Conservation (phyloP, 2,797 vertebrate species). For the Buceros bicornis region DNA sequence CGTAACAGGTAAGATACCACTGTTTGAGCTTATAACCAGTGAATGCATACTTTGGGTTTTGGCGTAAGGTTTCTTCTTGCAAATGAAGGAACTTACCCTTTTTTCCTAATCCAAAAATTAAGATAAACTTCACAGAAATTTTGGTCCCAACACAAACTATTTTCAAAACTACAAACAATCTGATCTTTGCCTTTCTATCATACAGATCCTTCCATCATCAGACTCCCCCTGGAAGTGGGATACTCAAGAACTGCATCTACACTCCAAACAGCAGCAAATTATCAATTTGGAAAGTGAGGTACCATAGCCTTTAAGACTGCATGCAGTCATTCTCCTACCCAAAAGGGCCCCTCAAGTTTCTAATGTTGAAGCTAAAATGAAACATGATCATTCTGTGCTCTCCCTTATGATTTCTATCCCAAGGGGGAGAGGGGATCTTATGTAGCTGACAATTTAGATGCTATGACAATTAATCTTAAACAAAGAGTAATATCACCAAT, state of each 20-base stretch:
- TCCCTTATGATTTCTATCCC: not conserved
- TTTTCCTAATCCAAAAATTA: not conserved
- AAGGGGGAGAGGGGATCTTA: not conserved
- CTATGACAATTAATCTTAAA: not conserved
- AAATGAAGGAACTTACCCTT: not conserved
- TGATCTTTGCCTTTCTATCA: not conserved
- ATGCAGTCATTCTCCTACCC: not conserved
- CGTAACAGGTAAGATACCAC: not conserved
- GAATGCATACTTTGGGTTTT: not conserved
- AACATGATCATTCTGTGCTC: not conserved
- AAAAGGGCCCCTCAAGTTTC: not conserved
- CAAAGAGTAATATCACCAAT: not conserved
- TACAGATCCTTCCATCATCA: not conserved
- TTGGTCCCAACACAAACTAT: not conserved
- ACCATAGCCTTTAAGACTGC: not conserved
- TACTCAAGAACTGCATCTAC: not conserved
- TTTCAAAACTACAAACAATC: not conserved
- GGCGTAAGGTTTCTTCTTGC: not conserved
- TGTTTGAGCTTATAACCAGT: not conserved
- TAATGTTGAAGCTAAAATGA: not conserved
- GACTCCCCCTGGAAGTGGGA: not conserved
- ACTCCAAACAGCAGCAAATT: not conserved
- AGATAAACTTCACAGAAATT: not conserved
- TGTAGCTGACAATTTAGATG: not conserved
- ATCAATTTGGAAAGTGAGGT: not conserved